Conservation (phyloP, 2,888 invertebrate species). For the Dolichomitus sp. region DNA sequence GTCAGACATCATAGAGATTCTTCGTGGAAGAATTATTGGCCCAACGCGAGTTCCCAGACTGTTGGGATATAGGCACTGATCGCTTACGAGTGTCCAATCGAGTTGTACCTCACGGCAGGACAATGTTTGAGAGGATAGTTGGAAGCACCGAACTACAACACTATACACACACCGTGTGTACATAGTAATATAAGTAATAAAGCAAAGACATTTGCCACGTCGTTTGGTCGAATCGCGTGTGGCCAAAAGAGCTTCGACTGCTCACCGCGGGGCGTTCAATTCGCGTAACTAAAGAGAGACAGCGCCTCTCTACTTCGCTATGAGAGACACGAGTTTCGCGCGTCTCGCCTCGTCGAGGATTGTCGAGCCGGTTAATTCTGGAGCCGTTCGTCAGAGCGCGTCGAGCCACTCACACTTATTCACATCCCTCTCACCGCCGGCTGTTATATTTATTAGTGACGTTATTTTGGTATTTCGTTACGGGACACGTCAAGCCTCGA, state of each 20-base stretch:
- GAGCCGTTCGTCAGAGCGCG: constrained; percentile 80
- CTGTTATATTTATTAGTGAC: constrained; percentile 84
- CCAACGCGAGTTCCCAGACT: neutral
- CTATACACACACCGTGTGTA: neutral
- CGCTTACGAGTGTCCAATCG: constrained; percentile 3
- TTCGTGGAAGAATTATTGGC: constrained; percentile 48
- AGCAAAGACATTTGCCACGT: neutral
- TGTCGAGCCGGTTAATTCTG: constrained; percentile 84
- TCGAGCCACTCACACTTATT: constrained; percentile 56
- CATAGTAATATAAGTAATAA: neutral
- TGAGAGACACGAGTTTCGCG: constrained; percentile 50
- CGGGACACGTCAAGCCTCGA: constrained; percentile 80
- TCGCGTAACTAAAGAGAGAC: constrained; percentile 25
- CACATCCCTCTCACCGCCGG: constrained; percentile 67
- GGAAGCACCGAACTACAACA: neutral
- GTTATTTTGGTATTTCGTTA: constrained; percentile 86
- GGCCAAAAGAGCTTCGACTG: neutral
- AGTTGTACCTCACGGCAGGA: neutral
- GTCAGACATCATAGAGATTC: constrained; percentile 50
- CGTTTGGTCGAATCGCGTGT: neutral
- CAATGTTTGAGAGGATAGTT: neutral
- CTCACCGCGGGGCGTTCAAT: neutral
- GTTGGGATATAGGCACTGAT: neutral
- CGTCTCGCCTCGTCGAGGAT: constrained; percentile 63
- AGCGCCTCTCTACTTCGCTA: constrained; percentile 12